Conservation (phyloP, 64 coral and sea anemone genomes). For the Montipora capricornis region DNA sequence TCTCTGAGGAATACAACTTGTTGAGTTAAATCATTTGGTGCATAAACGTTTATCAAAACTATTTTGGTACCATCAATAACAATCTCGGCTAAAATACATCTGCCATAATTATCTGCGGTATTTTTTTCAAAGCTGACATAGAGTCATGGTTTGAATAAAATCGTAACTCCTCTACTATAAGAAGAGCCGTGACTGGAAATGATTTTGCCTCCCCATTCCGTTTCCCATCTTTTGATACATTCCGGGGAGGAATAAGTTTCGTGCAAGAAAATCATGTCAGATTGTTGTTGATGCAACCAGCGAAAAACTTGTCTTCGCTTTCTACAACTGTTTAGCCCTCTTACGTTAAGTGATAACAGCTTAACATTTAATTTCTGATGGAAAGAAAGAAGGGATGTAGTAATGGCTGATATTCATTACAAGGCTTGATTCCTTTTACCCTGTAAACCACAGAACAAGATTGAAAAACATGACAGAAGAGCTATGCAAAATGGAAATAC, state of each 20-base stretch:
- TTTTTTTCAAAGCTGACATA: constrained; percentile 15
- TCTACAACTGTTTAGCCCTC: constrained; percentile 45
- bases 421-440: not conserved
- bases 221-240: constrained; percentile 36
- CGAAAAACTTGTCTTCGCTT: constrained; percentile 52
- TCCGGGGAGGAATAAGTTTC: constrained; percentile 35
- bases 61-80: constrained; percentile 25
- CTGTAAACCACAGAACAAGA: not conserved
- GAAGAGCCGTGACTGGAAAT: constrained; percentile 50
- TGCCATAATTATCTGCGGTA: constrained; percentile 5
- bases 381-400: not conserved
- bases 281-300: constrained; percentile 28
- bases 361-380: constrained; percentile 22
- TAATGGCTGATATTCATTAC: not conserved
- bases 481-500: not conserved
- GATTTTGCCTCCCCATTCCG: constrained; percentile 46
- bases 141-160: constrained; percentile 50
- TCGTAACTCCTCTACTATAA: constrained; percentile 60
- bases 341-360: constrained; percentile 34
- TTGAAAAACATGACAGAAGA: not conserved
- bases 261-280: constrained; percentile 39
- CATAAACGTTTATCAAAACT: constrained; percentile 48
- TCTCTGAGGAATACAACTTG: constrained; percentile 24
- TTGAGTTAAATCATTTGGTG: constrained; percentile 47
- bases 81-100: constrained; percentile 54